Conservation (phyloP, 2,797 vertebrate species). For the Acropternis orthonyx region DNA sequence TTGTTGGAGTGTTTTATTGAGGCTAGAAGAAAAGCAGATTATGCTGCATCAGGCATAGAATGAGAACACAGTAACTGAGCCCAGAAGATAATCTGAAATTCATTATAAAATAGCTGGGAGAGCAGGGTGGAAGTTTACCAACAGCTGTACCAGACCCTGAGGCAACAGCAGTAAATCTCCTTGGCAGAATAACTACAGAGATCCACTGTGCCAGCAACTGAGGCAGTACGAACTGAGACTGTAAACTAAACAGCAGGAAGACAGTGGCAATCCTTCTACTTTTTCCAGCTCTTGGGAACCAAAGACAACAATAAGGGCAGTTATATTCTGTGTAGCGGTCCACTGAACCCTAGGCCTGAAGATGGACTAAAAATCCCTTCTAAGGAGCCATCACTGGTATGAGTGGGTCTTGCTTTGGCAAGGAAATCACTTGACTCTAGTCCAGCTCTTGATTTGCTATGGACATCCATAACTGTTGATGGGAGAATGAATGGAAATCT, state of each 20-base stretch:
- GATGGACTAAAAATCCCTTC: neutral
- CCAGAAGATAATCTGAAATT: neutral
- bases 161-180: slow-evolving; percentile 13
- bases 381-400: neutral
- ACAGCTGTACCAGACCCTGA: neutral
- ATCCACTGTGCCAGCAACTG: neutral
- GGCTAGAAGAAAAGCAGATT: neutral
- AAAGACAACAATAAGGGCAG: neutral
- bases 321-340: neutral
- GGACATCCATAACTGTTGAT: neutral
- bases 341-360: neutral
- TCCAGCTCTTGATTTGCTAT: neutral
- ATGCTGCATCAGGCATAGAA: neutral
- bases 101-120: neutral
- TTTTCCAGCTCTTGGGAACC: neutral
- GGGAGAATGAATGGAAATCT: neutral
- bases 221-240: neutral
- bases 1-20: neutral
- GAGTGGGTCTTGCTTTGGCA: neutral
- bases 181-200: neutral
- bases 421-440: neutral
- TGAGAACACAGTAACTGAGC: neutral
- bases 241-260: neutral
- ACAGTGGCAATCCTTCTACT: neutral
- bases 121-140: neutral